Base-by-base conservation (phyloP, 2,888 invertebrate species). In the Chelonus formosanus region DNA sequence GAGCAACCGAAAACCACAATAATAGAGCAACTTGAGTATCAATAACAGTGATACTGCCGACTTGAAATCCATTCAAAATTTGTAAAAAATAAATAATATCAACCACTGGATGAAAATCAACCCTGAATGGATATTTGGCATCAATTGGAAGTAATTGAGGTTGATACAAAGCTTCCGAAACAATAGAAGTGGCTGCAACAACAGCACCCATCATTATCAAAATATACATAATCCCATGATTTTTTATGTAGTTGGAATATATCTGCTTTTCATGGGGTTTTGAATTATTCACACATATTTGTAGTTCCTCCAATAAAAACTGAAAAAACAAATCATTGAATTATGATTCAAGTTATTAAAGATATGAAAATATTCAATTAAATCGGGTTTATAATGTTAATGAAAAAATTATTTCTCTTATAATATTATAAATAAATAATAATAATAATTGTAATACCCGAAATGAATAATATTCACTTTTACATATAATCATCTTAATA, bases 101-200 rank as follows among this genome's bases (percentile, higher is more conserved):
- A 20, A 36, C 63, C 0, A 68, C 5, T 10, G 69, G 70, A 61
- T 57, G 62, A 10, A 65, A n/a, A 0, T 74, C 60, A 5, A 60
- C 45, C 0, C 70, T 1, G 68, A 76, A 76, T n/a, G 75, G 81
- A 67, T 79, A 81, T 50, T 71, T 69, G 0, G 75, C 70, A n/a
- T 73, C 68, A 0, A 73, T 71, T 5, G 80, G 81, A n/a, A 81
- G 71, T 1, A 69, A 20, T 52, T 69, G 65, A 1, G 59, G 10
- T 20, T 65, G 48, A 20, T 70, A 7, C 4, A 74, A 48, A 45
- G 76, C 74, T 3, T 67, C 63, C 55, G 61, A 20, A 32, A 75
- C 68, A 3, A 74, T 68, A 0, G 61, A n/a, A 3, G 66, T 7
- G 8, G 71, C 35, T 10, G 70, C 69, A 0, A 64, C 7, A 5